Evolutionary conservation across 2,888 invertebrate genomes (phyloP).

Genomic region (Brachypalpus laphriformis): DNA sequence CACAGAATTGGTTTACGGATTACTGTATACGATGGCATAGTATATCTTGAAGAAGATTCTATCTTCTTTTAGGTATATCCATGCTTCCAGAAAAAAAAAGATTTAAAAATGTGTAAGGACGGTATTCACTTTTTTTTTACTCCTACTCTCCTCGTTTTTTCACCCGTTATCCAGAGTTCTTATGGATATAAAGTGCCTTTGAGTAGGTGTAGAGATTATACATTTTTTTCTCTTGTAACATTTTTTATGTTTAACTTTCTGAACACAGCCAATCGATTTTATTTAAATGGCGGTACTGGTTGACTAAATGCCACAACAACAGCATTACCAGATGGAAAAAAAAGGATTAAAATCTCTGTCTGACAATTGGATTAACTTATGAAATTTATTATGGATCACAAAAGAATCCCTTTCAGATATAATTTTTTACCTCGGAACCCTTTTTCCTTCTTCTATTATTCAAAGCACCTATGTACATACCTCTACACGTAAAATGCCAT

Average conservation of each 20-base stretch:
- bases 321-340: conserved; percentile 46
- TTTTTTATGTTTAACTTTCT: neutral
- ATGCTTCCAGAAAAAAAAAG: conserved; percentile 12
- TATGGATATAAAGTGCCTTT: conserved; percentile 41
- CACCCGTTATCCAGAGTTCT: conserved; percentile 7
- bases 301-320: conserved; percentile 10
- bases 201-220: conserved; percentile 32
- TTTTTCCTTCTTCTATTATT: conserved; percentile 5
- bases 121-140: conserved; percentile 12
- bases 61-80: neutral
- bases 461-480: neutral
- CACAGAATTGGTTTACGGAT: conserved; percentile 34
- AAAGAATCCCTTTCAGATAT: conserved; percentile 35
- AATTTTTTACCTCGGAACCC: conserved; percentile 9
- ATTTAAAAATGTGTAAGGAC: conserved; percentile 28
- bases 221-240: conserved; percentile 6
- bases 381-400: conserved; percentile 55
- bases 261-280: conserved; percentile 55
- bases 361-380: conserved; percentile 70
- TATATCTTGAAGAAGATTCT: conserved; percentile 35
- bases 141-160: conserved; percentile 4
- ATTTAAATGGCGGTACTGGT: conserved; percentile 26
- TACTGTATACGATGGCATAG: neutral
- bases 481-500: neutral
- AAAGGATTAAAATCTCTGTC: conserved; percentile 8